A percentile compares a stretch with the other conserved stretches of the same genome.
These are phyloP conservation scores for Babyrousa celebensis DNA, from an alignment of 2,797 vertebrate genomes.

Conservation along the genomic window DNA sequence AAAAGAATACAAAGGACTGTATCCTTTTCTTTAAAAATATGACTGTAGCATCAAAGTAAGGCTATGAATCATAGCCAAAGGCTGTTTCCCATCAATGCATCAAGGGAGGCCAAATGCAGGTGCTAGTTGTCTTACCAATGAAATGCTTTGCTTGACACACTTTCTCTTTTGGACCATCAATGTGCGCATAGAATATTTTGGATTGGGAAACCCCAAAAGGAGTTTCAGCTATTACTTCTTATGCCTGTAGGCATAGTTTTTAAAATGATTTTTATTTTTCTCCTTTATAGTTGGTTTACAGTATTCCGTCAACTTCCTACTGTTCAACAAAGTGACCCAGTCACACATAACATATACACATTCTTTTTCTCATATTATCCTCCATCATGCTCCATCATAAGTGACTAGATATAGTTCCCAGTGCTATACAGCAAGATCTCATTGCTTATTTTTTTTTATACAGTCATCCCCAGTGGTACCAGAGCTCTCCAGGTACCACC, in stretches of 20 bases:
- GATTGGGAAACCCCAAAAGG: not conserved
- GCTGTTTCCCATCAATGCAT: not conserved
- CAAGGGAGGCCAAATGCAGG: not conserved
- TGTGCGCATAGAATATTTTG: not conserved
- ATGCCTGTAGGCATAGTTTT: not conserved
- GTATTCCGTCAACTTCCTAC: no score
- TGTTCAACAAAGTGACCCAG: no score
- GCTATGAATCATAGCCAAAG: not conserved
- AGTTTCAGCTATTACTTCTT: not conserved
- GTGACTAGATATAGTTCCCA: no score
- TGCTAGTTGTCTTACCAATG: not conserved
- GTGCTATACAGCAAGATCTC: no score
- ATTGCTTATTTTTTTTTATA: not conserved
- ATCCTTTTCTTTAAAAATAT: not conserved
- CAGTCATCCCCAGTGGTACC: not conserved
- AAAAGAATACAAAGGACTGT: not conserved
- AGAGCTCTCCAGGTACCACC: not conserved
- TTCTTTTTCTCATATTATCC: no score
- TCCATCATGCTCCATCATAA: no score
- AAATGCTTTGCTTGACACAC: not conserved
- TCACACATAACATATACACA: no score
- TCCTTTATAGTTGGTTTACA: no score
- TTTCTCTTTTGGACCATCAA: not conserved
- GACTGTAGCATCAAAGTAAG: not conserved
- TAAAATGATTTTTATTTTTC: no score